These are phyloP conservation scores for Odontocolon sp. DNA, from an alignment of 2,888 invertebrate species.

Conservation along the genomic window DNA sequence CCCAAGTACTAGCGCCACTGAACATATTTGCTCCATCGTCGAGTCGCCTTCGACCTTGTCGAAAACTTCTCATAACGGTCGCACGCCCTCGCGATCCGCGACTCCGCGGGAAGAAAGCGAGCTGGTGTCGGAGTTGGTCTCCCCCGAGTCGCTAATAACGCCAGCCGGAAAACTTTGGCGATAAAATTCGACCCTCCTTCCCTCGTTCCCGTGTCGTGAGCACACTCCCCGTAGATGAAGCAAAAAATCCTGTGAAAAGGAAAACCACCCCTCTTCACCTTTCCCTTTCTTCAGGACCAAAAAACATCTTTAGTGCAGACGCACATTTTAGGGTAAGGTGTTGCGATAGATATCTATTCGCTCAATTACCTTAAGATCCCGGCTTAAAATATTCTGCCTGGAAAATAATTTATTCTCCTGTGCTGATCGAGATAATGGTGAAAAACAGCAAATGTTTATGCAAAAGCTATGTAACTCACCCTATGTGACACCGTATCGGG, in stretches of 20 bases:
- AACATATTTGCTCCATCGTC: slow-evolving; percentile 30
- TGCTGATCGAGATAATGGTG: no score
- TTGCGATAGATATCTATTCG: slow-evolving; percentile 32
- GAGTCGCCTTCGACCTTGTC: slow-evolving; percentile 12
- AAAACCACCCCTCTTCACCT: slow-evolving; percentile 17
- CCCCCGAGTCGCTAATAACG: slow-evolving; percentile 41
- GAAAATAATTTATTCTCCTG: no score
- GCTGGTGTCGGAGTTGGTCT: neutral
- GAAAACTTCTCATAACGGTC: slow-evolving; percentile 37
- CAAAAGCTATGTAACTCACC: no score
- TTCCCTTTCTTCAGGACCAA: neutral
- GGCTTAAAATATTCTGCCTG: slow-evolving; percentile 21
- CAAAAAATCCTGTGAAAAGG: slow-evolving; percentile 7
- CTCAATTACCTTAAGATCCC: slow-evolving; percentile 7
- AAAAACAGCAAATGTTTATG: no score
- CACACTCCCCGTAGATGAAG: slow-evolving; percentile 11
- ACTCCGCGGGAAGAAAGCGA: neutral
- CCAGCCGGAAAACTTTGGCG: slow-evolving; percentile 47
- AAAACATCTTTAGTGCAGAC: slow-evolving; percentile 32
- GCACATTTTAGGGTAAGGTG: slow-evolving; percentile 14
- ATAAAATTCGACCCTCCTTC: slow-evolving; percentile 47
- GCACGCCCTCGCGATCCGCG: neutral
- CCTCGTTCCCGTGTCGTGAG: neutral
- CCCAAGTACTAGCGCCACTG: neutral
- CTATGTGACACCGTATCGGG: no score